Base-by-base conservation (phyloP, 64 coral and sea anemone species). In the Trachythela sp. region DNA sequence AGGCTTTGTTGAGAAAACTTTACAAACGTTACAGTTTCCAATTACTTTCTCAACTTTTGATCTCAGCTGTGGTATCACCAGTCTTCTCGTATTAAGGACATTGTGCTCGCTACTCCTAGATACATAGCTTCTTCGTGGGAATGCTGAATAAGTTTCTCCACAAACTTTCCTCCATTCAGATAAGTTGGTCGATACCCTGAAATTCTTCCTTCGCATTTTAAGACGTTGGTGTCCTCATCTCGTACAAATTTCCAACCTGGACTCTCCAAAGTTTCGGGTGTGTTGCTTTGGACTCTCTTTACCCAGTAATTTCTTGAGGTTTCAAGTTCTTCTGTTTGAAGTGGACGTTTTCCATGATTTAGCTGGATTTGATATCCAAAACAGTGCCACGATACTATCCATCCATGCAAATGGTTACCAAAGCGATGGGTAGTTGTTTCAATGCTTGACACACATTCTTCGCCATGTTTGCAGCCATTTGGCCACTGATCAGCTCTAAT, bases 21-120 rank as follows among this genome's bases (percentile, higher is more conserved):
- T 90, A 68, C 92, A 94, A 15, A 40, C 52, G 84, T 86, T 89
- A 37, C n/a, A n/a, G n/a, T n/a, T n/a, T n/a, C n/a, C n/a, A n/a
- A n/a, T n/a, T n/a, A n/a, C n/a, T n/a, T n/a, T 94, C 88, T 90
- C 90, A 15, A 90, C 88, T 83, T 64, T 48, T 22, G 88, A 70
- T 48, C 92, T 52, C n/a, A 93, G 51, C 48, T 54, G 58, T 42
- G 84, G 87, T n/a, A 90, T 90, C 92, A 87, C 92, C 88, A 94
- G n/a, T 94, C 49, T 36, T 94, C 42, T 33, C 92, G 42, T n/a
- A 85, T 24, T 77, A 48, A 50, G 67, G 87, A 50, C 87, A 89
- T 89, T 35, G 87, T 89, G 40, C 77, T 34, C 40, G 88, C 88
- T 42, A 83, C 77, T 24, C 70, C 89, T 39, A 91, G 29, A 40